Base-by-base conservation (phyloP, 1,140 invertebrate species). In the Drosophila trapezifrons region DNA sequence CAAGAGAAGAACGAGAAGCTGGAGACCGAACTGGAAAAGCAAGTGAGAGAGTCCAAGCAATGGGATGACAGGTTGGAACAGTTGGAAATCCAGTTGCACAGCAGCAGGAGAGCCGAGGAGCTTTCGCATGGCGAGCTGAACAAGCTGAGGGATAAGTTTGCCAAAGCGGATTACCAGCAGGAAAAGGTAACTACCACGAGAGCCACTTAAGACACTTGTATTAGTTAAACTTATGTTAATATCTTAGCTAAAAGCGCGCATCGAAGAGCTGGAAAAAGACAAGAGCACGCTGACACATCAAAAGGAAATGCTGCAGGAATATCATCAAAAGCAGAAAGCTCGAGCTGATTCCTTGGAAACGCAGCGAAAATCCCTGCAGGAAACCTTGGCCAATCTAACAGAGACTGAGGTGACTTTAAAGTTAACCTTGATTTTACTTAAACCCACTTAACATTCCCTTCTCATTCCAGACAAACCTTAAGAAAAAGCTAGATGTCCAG, bases 401-500 rank as follows among this genome's bases (percentile, higher is more conserved):
- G 89, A 91, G 18, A 90, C 54, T 29, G 91, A 92, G 80, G 90
- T 91, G 18, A 18, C n/a, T 13, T 2, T 9, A 32, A 7, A 17
- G n/a, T n/a, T n/a, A 10, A 9, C 15, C 6, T 12, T 1, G 9
- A 3, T 8, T 12, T 20, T 20, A n/a, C 8, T 3, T 7, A 7
- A 43, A 15, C 4, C 3, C 1, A 1, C 2, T 35, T 5, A 42
- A 45, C 27, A 3, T 40, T 63, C 0, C 5, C 10, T 47, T 72
- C n/a, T n/a, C n/a, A n/a, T n/a, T 59, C 4, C 51, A 92, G 90
- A 54, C 57, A 0, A 80, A 73, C 38, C 74, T 92, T 93, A 18
- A 93, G 92, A 56, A 93, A 93, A 69, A 95, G 51, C 81, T 96
- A 12, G 95, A 96, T 47, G 92, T 94, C 8, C 94, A 95, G 57